Percentiles rank a stretch among this genome's conserved stretches.
These are phyloP conservation scores for Callospermophilus lateralis DNA, from an alignment of 2,113 vertebrate species.

Conservation along the genomic window DNA sequence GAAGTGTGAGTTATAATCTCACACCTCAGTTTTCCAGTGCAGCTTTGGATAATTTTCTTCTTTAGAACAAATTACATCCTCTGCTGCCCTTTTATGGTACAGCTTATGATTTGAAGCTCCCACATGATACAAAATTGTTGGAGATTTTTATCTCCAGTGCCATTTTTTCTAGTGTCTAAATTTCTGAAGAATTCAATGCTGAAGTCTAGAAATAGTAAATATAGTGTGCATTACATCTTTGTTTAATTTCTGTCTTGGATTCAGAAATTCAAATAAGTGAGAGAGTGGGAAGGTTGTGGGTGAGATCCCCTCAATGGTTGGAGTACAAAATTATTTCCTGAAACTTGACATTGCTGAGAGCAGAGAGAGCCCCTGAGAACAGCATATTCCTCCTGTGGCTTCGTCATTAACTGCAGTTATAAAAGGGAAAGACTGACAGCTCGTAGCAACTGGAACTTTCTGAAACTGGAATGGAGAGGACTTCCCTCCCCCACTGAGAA, in stretches of 20 bases:
- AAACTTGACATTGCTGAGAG: neutral
- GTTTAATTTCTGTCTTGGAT: neutral
- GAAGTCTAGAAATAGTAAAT: neutral
- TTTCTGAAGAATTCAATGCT: conserved; percentile 1
- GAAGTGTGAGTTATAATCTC: neutral
- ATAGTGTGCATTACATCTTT: neutral
- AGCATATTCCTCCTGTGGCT: neutral
- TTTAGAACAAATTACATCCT: neutral
- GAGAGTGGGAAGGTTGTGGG: neutral
- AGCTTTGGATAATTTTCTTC: neutral
- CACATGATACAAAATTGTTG: neutral
- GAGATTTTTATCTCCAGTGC: neutral
- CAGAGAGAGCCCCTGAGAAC: neutral
- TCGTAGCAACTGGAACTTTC: neutral
- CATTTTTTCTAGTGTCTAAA: neutral
- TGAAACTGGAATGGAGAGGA: neutral
- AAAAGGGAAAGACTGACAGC: neutral
- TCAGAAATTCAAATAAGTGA: neutral
- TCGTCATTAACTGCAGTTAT: neutral
- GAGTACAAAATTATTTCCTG: neutral
- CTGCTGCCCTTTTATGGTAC: neutral
- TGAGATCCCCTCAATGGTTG: neutral
- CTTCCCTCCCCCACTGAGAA: neutral
- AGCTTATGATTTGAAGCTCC: neutral
- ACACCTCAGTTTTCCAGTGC: too few species aligned